Evolutionary conservation across 1,140 invertebrate species (phyloP).

Genomic region (Drosophila aff.): DNA sequence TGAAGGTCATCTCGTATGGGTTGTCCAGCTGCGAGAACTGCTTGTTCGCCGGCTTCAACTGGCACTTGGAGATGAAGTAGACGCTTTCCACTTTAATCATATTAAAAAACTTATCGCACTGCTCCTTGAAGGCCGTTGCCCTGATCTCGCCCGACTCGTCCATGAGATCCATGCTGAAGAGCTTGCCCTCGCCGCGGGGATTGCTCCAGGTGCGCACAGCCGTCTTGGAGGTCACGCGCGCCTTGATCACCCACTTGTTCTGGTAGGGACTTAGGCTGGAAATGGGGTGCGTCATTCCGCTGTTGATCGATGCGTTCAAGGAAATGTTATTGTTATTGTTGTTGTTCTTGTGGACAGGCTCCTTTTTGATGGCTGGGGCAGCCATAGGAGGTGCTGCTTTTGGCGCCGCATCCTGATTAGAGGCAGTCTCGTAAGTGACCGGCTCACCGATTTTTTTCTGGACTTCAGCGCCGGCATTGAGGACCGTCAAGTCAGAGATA

Average conservation of each 20-base stretch:
- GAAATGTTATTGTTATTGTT: slow-evolving; percentile 53
- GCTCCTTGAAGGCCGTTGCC: slow-evolving; percentile 96
- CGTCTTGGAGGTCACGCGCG: slow-evolving; percentile 94
- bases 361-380: slow-evolving; percentile 53
- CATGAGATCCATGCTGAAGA: slow-evolving; percentile 96
- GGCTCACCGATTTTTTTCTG: slow-evolving; percentile 92
- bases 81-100: slow-evolving; percentile 94
- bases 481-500: slow-evolving; percentile 91
- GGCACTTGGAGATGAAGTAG: slow-evolving; percentile 94
- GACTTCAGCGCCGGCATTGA: slow-evolving; percentile 90
- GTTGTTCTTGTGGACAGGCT: slow-evolving; percentile 39
- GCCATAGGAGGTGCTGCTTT: slow-evolving; percentile 36
- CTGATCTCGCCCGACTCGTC: slow-evolving; percentile 98
- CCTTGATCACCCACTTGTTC: slow-evolving; percentile 97
- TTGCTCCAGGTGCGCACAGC: slow-evolving; percentile 95
- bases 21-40: slow-evolving; percentile 94
- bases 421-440: slow-evolving; percentile 85
- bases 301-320: slow-evolving; percentile 65
- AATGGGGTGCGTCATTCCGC: slow-evolving; percentile 89
- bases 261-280: slow-evolving; percentile 94
- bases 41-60: slow-evolving; percentile 96
- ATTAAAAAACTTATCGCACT: slow-evolving; percentile 96
- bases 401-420: slow-evolving; percentile 37
- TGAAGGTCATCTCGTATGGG: slow-evolving; percentile 98
- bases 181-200: slow-evolving; percentile 95